These are phyloP conservation scores for Pangasianodon hypophthalmus DNA, from an alignment of 2,113 vertebrate genomes.

Conservation along the genomic window DNA sequence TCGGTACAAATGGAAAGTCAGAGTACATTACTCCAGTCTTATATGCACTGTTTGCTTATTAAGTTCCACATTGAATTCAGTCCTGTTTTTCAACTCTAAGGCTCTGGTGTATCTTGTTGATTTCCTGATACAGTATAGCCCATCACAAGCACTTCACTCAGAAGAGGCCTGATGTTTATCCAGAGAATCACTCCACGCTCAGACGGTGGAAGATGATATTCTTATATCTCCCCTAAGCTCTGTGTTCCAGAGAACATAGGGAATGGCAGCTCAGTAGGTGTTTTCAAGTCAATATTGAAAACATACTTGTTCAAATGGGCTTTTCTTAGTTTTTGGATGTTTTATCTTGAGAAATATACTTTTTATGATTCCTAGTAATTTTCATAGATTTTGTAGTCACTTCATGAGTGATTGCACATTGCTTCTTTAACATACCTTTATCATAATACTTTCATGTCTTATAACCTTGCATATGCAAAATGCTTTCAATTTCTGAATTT, in stretches of 20 bases:
- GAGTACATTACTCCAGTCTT: neutral
- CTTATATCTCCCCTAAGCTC: neutral
- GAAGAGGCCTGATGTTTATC: neutral
- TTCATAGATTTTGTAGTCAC: neutral
- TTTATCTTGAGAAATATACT: neutral
- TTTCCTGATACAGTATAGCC: neutral
- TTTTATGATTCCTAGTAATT: neutral
- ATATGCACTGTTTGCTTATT: neutral
- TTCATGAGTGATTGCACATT: neutral
- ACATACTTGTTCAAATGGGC: neutral
- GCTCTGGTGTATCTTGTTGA: neutral
- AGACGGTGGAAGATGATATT: neutral
- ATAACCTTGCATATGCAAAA: neutral
- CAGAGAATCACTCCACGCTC: neutral
- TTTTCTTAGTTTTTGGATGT: neutral
- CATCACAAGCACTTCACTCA: neutral
- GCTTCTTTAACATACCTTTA: neutral
- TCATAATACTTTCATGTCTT: neutral
- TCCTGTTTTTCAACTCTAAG: neutral
- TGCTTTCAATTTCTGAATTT: neutral
- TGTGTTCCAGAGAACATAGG: neutral
- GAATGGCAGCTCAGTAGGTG: neutral
- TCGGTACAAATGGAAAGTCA: neutral
- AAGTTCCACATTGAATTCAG: neutral
- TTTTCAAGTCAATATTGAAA: neutral